Evolutionary conservation across 2,113 vertebrate species (phyloP).

Genomic region (Scophthalmus maximus): DNA sequence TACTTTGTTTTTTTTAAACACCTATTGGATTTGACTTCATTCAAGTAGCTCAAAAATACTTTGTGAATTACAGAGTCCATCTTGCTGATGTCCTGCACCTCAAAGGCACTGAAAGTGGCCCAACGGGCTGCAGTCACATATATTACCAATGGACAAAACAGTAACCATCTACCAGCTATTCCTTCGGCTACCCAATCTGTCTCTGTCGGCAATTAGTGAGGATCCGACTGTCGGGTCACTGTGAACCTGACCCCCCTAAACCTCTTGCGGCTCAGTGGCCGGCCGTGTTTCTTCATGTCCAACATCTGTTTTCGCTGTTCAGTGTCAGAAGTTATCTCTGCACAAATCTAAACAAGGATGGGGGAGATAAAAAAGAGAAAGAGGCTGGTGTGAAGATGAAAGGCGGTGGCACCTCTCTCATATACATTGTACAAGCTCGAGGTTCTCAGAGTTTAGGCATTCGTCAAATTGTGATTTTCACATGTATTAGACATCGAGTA

Average conservation of each 20-base stretch:
- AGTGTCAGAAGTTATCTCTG: slow-evolving; percentile 59
- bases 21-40: neutral
- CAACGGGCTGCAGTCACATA: slow-evolving; percentile 9
- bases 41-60: neutral
- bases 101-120: slow-evolving; percentile 15
- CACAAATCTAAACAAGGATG: slow-evolving; percentile 48
- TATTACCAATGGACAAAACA: slow-evolving; percentile 12
- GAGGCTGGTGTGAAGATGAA: slow-evolving; percentile 15
- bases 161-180: slow-evolving; percentile 25
- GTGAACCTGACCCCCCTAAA: slow-evolving; percentile 30
- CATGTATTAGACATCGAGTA: neutral
- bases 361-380: slow-evolving; percentile 19
- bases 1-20: too few relatives aligned
- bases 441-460: neutral
- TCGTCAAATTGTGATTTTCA: neutral
- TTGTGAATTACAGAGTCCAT: neutral
- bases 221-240: slow-evolving; percentile 42
- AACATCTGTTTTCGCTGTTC: slow-evolving; percentile 72
- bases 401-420: neutral
- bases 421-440: neutral
- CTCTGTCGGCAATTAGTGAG: slow-evolving; percentile 65
- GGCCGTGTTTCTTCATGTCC: slow-evolving; percentile 55
- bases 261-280: slow-evolving; percentile 42
- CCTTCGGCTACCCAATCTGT: slow-evolving; percentile 35
- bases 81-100: neutral